Conservation (phyloP, 2,797 vertebrate species). For the Ceryle rudis region DNA sequence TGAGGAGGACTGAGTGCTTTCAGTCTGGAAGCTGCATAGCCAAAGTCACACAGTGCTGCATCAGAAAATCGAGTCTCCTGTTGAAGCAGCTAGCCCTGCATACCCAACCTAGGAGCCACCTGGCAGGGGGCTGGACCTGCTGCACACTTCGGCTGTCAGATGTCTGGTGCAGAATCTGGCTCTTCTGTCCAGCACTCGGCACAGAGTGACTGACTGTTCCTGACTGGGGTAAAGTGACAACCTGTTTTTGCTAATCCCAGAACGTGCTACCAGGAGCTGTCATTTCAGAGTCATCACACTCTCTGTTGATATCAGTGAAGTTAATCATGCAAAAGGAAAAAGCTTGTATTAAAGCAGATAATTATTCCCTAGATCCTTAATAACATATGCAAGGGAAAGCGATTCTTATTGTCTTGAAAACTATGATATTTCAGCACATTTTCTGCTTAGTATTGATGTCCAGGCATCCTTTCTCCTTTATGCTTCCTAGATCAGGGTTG, state of each 20-base stretch:
- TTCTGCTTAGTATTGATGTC: background rate
- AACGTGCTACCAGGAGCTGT: slow-evolving; percentile 59
- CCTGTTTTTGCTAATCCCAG: slow-evolving; percentile 54
- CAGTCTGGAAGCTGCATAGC: background rate
- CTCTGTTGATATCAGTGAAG: slow-evolving; percentile 55
- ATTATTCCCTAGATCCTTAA: slow-evolving; percentile 56
- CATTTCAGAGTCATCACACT: slow-evolving; percentile 50
- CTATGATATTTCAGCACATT: background rate
- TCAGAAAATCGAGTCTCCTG: background rate
- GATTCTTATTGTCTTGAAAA: slow-evolving; percentile 44
- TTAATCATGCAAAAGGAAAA: slow-evolving; percentile 58
- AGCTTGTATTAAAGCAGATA: slow-evolving; percentile 53
- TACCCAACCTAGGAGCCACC: background rate
- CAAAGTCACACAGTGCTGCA: background rate
- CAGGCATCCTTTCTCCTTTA: background rate
- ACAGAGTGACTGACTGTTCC: background rate
- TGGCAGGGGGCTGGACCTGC: background rate
- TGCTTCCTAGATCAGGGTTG: background rate
- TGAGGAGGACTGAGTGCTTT: fast-evolving
- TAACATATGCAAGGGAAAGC: slow-evolving; percentile 18
- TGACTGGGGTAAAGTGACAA: slow-evolving; percentile 39
- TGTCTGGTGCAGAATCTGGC: background rate
- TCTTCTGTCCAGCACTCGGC: background rate
- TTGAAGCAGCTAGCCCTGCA: background rate
- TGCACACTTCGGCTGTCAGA: background rate